Percentiles rank a stretch among this genome's conserved stretches.
Conservation (phyloP, 2,888 invertebrate genomes). For the Ophion ellenae region DNA sequence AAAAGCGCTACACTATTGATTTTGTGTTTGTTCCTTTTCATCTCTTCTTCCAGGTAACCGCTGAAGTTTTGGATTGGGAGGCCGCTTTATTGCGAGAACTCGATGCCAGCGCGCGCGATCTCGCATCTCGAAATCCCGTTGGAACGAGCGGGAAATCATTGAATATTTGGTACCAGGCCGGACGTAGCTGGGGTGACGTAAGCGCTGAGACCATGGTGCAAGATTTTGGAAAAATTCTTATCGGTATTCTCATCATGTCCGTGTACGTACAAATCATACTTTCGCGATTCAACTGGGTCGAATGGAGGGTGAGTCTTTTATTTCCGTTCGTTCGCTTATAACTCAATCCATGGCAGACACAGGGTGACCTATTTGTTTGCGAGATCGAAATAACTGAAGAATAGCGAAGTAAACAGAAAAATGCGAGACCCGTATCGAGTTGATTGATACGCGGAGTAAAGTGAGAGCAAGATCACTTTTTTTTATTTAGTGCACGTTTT, state of each 20-base stretch:
- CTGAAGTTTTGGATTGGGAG: slow-evolving; percentile 80
- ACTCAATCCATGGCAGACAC: too few relatives aligned
- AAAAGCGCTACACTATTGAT: not conserved
- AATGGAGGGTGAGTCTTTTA: slow-evolving; percentile 86
- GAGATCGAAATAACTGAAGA: not conserved
- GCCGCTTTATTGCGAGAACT: slow-evolving; percentile 72
- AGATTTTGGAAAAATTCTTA: slow-evolving; percentile 88
- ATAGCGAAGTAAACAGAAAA: too few relatives aligned
- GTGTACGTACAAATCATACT: slow-evolving; percentile 90
- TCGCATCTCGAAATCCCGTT: slow-evolving; percentile 58
- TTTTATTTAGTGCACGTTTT: too few relatives aligned
- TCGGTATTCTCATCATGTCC: slow-evolving; percentile 90
- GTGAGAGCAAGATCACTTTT: too few relatives aligned
- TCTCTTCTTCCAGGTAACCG: slow-evolving; percentile 74
- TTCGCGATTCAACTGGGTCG: slow-evolving; percentile 90
- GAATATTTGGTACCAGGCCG: slow-evolving; percentile 78
- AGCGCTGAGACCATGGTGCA: slow-evolving; percentile 89
- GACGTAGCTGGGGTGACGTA: slow-evolving; percentile 89
- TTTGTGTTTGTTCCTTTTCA: too few relatives aligned
- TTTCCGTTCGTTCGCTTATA: too few relatives aligned
- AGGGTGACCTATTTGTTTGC: not conserved
- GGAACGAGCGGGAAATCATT: slow-evolving; percentile 63
- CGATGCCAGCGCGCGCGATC: slow-evolving; percentile 68
- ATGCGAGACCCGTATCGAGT: too few relatives aligned
- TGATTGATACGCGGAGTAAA: too few relatives aligned